Evolutionary conservation across 2,113 vertebrate species (phyloP).

Genomic region (Mus musculus): GRCm39 chr11:86056501-86057000

Average conservation of each 20-base stretch:
- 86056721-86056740: constrained; percentile 13
- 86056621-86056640: constrained; percentile 26
- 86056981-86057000: too few relatives aligned
- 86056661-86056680: constrained; percentile 51
- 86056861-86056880: too few relatives aligned
- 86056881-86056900: too few relatives aligned
- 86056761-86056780: constrained; percentile 43
- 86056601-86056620: constrained; percentile 46
- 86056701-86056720: constrained; percentile 56
- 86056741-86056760: constrained; percentile 40
- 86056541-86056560: too few relatives aligned
- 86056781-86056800: constrained; percentile 53
- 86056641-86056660: constrained; percentile 41
- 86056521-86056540: too few relatives aligned
- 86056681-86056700: constrained; percentile 18
- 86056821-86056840: constrained; percentile 34
- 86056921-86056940: too few relatives aligned
- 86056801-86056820: constrained; percentile 49
- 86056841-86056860: too few relatives aligned
- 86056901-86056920: too few relatives aligned
- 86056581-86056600: neutral
- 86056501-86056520: too few relatives aligned
- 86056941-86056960: too few relatives aligned
- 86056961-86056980: too few relatives aligned
- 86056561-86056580: too few relatives aligned